A percentile compares a stretch with the other conserved stretches of the same genome.
phyloP scores from a whole-genome alignment of 2,113 vertebrate species.

The Jaculus jaculus region DNA sequence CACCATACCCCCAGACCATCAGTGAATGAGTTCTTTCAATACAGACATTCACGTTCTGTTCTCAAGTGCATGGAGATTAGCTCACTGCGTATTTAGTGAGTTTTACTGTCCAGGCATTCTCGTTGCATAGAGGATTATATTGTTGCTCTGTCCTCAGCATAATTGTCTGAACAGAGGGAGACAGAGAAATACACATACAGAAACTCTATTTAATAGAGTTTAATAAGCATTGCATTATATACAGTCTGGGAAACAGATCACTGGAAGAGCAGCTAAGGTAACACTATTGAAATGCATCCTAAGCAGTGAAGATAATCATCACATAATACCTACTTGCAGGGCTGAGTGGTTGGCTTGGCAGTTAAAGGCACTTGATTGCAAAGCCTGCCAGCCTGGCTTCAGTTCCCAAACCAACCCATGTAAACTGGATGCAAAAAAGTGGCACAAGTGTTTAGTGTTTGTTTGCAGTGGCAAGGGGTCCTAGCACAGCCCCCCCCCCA shows the following conservation, averaged over 20 bases:
- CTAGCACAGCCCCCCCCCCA: no score
- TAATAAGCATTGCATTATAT: not conserved
- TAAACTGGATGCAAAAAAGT: no score
- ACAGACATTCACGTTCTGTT: not conserved
- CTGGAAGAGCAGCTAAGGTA: no score
- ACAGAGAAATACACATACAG: not conserved
- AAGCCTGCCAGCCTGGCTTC: no score
- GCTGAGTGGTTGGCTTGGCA: no score
- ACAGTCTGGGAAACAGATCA: not conserved
- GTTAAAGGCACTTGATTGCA: no score
- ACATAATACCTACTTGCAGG: no score
- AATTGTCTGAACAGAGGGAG: not conserved
- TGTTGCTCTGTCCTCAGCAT: not conserved
- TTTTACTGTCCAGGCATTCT: not conserved
- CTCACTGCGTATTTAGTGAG: not conserved
- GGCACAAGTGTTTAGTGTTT: no score
- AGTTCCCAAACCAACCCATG: no score
- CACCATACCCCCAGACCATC: not conserved
- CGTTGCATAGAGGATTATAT: not conserved
- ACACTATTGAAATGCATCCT: no score
- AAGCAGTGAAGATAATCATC: no score
- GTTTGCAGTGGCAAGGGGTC: no score
- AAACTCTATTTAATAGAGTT: not conserved
- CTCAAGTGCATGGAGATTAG: not conserved
- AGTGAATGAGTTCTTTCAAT: not conserved